Base-by-base conservation (phyloP, 2,797 vertebrate genomes). In the Microchirus variegatus region DNA sequence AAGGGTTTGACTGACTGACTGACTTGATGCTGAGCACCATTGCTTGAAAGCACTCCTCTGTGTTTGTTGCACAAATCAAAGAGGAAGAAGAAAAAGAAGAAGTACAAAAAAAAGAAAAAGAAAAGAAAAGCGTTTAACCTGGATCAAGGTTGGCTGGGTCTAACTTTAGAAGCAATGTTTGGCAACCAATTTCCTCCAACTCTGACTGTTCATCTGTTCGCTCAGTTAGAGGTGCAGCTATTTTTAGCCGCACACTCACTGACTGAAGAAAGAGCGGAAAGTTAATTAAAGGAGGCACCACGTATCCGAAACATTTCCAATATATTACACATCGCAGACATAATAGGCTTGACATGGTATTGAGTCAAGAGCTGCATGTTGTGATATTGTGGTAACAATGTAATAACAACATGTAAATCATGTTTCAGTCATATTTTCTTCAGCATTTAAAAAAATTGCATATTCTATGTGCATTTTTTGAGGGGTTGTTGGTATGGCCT, bases 141-240 rank as follows among this genome's bases (percentile, higher is more conserved):
- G 92, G 87, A 89, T 79, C 87, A 92, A 92, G 91, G 92, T 90
- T 87, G 87, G 77, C 78, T 85, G 78, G 45, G 71, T 84, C 82
- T 84, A 87, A 92, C 89, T 91, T 87, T 86, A 72, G 86, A 71
- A 43, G 87, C 83, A 83, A 79, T 87, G 84, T 90, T 89, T 88
- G 85, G 85, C 86, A 81, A 86, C 59, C 73, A 72, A 67, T 86
- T 83, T 71, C 81, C 74, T 80, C 73, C 77, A 68, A 80, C 80
- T 82, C 77, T 67, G 82, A 84, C 88, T 88, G 81, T 86, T 88
- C 81, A 84, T 86, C 87, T 73, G 82, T 82, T 77, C 69, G 80
- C 87, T 80, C 82, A 72, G 81, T 73, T 78, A 81, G 81, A 82
- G 83, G 82, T 73, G 70, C 3, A 63, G 76, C 75, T 90, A 90